Evolutionary conservation across 2,797 vertebrate genomes (phyloP).

Genomic region (Novumbra hubbsi): DNA sequence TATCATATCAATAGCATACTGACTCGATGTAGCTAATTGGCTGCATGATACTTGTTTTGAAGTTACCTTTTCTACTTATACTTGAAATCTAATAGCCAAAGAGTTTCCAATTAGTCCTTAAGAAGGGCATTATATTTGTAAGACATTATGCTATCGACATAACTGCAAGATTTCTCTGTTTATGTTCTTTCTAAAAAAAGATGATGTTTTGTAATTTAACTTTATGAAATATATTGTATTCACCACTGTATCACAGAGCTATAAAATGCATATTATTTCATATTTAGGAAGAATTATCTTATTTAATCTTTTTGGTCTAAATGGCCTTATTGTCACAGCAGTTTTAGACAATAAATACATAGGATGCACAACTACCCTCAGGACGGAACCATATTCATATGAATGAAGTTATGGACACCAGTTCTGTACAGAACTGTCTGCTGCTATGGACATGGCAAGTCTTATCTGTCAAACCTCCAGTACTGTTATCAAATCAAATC

Average conservation of each 20-base stretch:
- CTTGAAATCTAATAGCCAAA: neutral
- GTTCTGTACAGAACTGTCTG: neutral
- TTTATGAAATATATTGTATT: conserved; percentile 71
- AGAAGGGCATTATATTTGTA: conserved; percentile 42
- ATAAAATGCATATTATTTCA: neutral
- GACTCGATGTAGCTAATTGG: neutral
- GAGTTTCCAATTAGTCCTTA: neutral
- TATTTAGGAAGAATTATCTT: neutral
- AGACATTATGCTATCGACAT: conserved; percentile 59
- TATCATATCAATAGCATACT: neutral
- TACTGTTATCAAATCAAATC: conserved; percentile 2
- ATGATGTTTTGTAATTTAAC: conserved; percentile 61
- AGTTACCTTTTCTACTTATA: neutral
- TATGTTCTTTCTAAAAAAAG: conserved; percentile 68
- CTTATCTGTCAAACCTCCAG: neutral
- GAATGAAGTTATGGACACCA: neutral
- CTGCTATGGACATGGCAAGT: no score
- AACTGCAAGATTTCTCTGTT: conserved; percentile 67
- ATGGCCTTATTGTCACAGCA: neutral
- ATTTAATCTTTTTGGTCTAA: neutral
- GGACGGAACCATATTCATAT: neutral
- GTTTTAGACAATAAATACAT: neutral
- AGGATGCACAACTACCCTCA: neutral
- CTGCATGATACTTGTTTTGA: neutral
- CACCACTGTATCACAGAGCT: conserved; percentile 46